Evolutionary conservation across 2,797 vertebrate species (phyloP).

Genomic region (Lepus townsendii): DNA sequence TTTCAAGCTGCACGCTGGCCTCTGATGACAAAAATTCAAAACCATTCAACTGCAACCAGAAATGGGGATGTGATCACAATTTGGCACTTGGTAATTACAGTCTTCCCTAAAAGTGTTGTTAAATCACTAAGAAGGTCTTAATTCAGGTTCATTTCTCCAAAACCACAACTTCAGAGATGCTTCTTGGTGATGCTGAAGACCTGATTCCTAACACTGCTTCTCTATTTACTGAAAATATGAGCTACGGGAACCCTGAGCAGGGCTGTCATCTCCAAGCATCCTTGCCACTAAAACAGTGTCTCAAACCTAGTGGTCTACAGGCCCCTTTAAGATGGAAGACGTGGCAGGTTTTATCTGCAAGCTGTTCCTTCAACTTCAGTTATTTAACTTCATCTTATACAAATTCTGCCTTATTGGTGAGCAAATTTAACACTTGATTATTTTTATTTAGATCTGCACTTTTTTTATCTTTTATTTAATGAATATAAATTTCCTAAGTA

Average conservation of each 20-base stretch:
- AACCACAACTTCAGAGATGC: background rate
- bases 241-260: background rate
- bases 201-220: too few relatives aligned
- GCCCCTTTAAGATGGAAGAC: background rate
- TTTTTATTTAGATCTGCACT: background rate
- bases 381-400: background rate
- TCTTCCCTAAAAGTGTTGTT: background rate
- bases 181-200: background rate
- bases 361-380: background rate
- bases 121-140: background rate
- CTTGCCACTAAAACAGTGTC: background rate
- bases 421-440: background rate
- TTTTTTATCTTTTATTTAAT: background rate
- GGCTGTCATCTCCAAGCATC: background rate
- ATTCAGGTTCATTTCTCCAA: background rate
- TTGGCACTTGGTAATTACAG: background rate
- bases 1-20: background rate
- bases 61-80: background rate
- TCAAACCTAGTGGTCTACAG: background rate
- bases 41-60: background rate
- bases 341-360: background rate
- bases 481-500: too few relatives aligned
- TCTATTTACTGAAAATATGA: background rate
- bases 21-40: constrained; percentile 7
- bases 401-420: background rate